Evolutionary conservation across 2,113 vertebrate genomes (phyloP).

Genomic region (Polypterus senegalus): DNA sequence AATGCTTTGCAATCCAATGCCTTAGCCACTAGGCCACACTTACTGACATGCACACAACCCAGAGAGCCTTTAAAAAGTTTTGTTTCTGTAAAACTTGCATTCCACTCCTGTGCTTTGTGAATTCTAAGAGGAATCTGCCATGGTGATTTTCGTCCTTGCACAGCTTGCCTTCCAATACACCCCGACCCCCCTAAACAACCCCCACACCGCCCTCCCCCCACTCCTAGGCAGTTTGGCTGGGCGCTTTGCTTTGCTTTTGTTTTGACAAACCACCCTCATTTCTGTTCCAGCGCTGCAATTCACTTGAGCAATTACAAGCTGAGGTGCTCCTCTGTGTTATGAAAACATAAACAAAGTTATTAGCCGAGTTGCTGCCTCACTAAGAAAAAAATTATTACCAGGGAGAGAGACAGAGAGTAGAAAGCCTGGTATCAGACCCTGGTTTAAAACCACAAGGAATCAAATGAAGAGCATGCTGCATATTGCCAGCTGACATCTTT

Average conservation of each 20-base stretch:
- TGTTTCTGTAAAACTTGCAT: too few species aligned
- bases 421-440: too few species aligned
- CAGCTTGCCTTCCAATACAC: constrained; percentile 22
- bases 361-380: constrained; percentile 8
- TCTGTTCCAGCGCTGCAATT: constrained; percentile 24
- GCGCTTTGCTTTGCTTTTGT: constrained; percentile 19
- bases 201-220: too few species aligned
- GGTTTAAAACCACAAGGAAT: too few species aligned
- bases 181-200: too few species aligned
- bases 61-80: too few species aligned
- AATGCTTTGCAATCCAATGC: too few species aligned
- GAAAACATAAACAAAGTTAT: constrained; percentile 25
- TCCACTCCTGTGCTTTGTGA: too few species aligned
- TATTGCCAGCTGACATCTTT: too few species aligned
- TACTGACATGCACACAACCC: too few species aligned
- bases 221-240: constrained; percentile 1
- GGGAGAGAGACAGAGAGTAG: constrained; percentile 31
- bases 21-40: too few species aligned
- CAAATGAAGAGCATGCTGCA: too few species aligned
- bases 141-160: constrained; percentile 20
- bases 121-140: neutral
- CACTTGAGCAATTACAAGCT: constrained; percentile 24
- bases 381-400: constrained; percentile 26
- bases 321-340: constrained; percentile 26
- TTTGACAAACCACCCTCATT: constrained; percentile 19